phyloP scores from a whole-genome alignment of 2,113 vertebrate species.

The Anoura caudifer region DNA sequence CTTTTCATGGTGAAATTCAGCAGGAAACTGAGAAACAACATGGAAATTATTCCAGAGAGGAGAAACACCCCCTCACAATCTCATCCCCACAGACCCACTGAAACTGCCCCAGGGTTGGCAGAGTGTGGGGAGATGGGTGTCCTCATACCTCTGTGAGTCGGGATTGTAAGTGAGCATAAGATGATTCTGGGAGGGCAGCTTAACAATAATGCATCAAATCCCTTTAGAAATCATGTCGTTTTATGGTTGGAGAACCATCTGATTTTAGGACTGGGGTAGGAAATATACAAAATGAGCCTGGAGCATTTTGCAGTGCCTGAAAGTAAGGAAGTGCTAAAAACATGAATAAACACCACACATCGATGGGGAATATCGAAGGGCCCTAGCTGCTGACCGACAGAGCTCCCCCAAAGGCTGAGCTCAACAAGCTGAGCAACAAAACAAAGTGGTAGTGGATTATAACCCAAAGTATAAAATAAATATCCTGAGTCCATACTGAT shows the following conservation, averaged over 20 bases:
- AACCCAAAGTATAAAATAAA: conserved; percentile 1
- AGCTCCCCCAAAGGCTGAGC: background rate
- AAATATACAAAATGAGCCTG: background rate
- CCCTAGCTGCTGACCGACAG: background rate
- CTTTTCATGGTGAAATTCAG: conserved; percentile 44
- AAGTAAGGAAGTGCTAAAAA: background rate
- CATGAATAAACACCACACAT: background rate
- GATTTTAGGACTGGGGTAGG: background rate
- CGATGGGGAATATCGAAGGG: background rate
- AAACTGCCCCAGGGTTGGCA: background rate
- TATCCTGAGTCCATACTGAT: background rate
- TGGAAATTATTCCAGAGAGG: background rate
- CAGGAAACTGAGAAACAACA: background rate
- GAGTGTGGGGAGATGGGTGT: background rate
- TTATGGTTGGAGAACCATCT: background rate
- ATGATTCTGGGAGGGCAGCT: background rate
- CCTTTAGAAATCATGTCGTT: background rate
- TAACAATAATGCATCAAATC: background rate
- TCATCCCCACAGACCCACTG: background rate
- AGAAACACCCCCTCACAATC: background rate
- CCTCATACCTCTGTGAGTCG: background rate
- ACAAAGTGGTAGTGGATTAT: background rate
- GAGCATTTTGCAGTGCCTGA: background rate
- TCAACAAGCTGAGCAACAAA: background rate
- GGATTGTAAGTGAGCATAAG: background rate